These are phyloP conservation scores for Apodemus sylvaticus DNA, from an alignment of 2,113 vertebrate species.

Conservation along the genomic window DNA sequence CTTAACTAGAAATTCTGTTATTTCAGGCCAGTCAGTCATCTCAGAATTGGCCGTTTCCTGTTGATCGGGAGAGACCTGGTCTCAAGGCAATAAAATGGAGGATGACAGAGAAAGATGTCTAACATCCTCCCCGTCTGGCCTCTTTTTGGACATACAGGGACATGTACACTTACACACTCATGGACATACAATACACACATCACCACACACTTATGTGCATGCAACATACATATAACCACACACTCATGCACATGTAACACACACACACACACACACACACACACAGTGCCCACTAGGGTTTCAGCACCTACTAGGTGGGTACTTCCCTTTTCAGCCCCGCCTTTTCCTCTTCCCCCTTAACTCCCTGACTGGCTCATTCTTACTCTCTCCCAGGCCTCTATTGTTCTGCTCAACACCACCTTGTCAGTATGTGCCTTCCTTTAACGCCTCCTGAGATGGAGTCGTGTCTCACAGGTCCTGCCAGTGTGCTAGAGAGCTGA, in stretches of 20 bases:
- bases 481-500: not conserved
- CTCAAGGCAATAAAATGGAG: not conserved
- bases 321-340: not conserved
- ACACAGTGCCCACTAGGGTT: not conserved
- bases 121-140: not conserved
- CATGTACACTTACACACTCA: not conserved
- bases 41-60: not conserved
- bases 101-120: not conserved
- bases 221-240: not conserved
- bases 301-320: too few relatives aligned
- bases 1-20: not conserved
- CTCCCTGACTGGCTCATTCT: not conserved
- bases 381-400: not conserved
- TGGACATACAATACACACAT: not conserved
- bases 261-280: not conserved
- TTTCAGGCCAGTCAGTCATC: not conserved
- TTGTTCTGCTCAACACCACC: not conserved
- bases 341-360: not conserved
- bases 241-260: not conserved
- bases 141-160: not conserved
- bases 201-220: not conserved
- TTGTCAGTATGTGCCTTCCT: not conserved
- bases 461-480: not conserved
- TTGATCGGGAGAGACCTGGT: not conserved
- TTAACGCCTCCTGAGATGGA: not conserved